Evolutionary conservation across 1,140 invertebrate genomes (phyloP), one percentile per base, ranked within the genome.

Genomic region (Frieseomelitta varia): DNA sequence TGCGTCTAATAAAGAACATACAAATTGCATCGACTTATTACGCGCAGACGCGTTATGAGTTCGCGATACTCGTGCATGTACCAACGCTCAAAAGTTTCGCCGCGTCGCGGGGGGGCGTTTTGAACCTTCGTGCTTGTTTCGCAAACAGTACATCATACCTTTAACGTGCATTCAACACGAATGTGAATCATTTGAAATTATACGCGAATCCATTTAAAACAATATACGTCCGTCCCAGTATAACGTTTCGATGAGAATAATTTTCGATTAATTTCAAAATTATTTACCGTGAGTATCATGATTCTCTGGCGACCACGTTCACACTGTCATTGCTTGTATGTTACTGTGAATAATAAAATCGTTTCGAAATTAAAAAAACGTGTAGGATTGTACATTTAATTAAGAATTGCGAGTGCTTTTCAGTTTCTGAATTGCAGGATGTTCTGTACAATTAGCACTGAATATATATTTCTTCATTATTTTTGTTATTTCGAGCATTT

Each of bases 21-120:
- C 67, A 80, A 80, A 79, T 72, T 73, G 30, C 83, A 65, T 73
- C 77, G 69, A 73, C 61, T 74, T 65, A 51, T 79, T 73, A 84
- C 34, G 77, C 77, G 56, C 30, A 63, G 55, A 80, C 39, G 68
- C 55, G n/a, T 65, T 53, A 67, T 55, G 47, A 39, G 21, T 63
- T 75, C 2, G 14, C 27, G 51, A 74, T 81, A 30, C 27, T 27
- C 17, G 6, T 65, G 39, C n/a, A 81, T 2, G 15, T 30, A 34
- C 21, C 69, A 71, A 71, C 39, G 24, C 0, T 74, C 19, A 14
- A 74, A 74, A 56, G 30, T 56, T 56, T 56, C 6, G 6, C 53
- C 21, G 2, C 24, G 24, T 24, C 24, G 19, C 17, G 17, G 15
- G 21, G 21, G 19, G 21, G 30, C 24, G n/a, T 58, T 61, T 24